Evolutionary conservation across 2,113 vertebrate genomes (phyloP).

Genomic region (Aviceda subcristata): DNA sequence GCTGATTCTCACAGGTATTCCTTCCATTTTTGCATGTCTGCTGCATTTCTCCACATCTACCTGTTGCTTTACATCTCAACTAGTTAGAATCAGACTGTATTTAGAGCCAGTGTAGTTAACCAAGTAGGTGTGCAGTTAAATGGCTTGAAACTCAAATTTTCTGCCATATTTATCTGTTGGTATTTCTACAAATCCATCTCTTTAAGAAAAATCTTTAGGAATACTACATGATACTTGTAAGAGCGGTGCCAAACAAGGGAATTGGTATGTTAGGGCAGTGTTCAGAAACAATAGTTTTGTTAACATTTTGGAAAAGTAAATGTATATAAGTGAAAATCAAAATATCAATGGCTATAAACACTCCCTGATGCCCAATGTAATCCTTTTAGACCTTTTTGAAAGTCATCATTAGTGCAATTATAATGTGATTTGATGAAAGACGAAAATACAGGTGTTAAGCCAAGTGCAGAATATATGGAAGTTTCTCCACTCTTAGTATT

Average conservation of each 20-base stretch:
- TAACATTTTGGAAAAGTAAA: background rate
- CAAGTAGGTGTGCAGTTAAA: background rate
- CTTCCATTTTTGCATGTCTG: background rate
- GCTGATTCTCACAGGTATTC: constrained; percentile 72
- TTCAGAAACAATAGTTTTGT: background rate
- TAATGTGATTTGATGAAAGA: background rate
- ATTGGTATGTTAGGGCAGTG: background rate
- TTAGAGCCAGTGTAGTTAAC: background rate
- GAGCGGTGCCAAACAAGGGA: background rate
- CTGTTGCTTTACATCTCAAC: background rate
- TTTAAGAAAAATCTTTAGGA: background rate
- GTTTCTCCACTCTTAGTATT: background rate
- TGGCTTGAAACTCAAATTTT: background rate
- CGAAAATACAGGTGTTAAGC: background rate
- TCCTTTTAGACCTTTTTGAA: background rate
- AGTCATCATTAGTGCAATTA: background rate
- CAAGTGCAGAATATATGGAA: background rate
- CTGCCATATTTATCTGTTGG: background rate
- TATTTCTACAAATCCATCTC: background rate
- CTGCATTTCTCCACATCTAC: background rate
- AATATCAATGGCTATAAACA: background rate
- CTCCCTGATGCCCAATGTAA: background rate
- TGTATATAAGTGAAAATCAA: background rate
- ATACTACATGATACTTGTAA: background rate
- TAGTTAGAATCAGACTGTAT: background rate